Conservation (phyloP, 2,113 vertebrate species). For the Centropus bengalensis region DNA sequence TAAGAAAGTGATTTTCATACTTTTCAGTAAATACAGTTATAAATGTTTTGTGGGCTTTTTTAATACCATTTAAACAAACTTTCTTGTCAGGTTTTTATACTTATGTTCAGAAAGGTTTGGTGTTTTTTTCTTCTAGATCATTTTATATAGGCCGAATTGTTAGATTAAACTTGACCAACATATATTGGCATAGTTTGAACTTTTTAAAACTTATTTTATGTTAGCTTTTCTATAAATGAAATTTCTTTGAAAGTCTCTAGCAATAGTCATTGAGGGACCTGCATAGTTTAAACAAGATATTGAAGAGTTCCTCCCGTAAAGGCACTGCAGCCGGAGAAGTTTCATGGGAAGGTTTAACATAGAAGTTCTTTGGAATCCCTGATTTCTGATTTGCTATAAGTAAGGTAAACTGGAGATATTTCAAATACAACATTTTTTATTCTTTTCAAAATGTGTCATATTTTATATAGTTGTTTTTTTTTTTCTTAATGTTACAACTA, state of each 20-base stretch:
- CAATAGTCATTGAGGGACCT: not conserved
- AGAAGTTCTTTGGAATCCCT: not conserved
- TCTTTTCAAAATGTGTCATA: not conserved
- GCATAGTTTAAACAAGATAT: not conserved
- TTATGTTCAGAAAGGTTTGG: not conserved
- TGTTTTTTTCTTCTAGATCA: not conserved
- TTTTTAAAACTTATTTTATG: not conserved
- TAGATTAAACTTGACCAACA: not conserved
- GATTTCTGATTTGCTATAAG: not conserved
- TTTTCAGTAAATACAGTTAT: not conserved
- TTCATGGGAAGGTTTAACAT: not conserved
- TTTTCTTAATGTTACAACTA: not conserved
- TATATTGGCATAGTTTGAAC: not conserved
- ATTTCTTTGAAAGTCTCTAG: not conserved
- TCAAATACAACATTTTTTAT: not conserved
- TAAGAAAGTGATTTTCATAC: not conserved
- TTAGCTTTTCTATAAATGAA: not conserved
- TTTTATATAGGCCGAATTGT: not conserved
- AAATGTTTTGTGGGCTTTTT: not conserved
- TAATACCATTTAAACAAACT: not conserved
- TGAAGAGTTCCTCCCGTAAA: not conserved
- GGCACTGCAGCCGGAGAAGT: not conserved
- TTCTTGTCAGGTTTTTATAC: not conserved
- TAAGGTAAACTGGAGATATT: not conserved
- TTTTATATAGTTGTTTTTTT: not conserved